Conservation (phyloP, 2,888 invertebrate species). For the Ichneumoninae sp. region DNA sequence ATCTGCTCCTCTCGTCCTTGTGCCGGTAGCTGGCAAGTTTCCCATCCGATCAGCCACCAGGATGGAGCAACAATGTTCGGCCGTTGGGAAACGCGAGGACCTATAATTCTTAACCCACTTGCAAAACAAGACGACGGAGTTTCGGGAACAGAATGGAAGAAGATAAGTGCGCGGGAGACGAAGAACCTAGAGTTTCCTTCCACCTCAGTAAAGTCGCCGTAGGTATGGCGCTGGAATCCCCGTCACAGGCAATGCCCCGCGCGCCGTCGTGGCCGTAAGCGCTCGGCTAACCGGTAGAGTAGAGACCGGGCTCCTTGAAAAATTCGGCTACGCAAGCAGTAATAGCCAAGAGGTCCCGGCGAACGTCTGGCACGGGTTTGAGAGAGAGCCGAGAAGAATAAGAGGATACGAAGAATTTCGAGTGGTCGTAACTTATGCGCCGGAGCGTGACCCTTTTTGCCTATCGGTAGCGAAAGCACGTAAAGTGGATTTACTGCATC, state of each 20-base stretch:
- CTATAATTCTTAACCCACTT: slow-evolving; percentile 67
- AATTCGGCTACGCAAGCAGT: slow-evolving; percentile 68
- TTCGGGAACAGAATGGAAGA: slow-evolving; percentile 13
- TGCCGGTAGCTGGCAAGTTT: slow-evolving; percentile 52
- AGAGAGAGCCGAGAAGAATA: slow-evolving; percentile 22
- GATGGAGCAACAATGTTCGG: slow-evolving; percentile 25
- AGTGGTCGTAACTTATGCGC: slow-evolving; percentile 78
- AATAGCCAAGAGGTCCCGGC: slow-evolving; percentile 51
- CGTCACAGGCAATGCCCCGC: slow-evolving; percentile 32
- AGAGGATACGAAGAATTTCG: slow-evolving; percentile 72
- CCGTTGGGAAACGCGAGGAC: slow-evolving; percentile 48
- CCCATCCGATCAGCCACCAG: slow-evolving; percentile 59
- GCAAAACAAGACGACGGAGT: slow-evolving; percentile 62
- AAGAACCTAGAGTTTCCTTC: slow-evolving; percentile 28
- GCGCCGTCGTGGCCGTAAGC: slow-evolving; percentile 24
- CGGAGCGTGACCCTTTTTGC: slow-evolving; percentile 75
- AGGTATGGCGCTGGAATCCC: slow-evolving; percentile 29
- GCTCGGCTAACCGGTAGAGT: slow-evolving; percentile 11
- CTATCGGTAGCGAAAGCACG: slow-evolving; percentile 76
- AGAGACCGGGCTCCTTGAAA: slow-evolving; percentile 60
- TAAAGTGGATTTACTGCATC: slow-evolving; percentile 79
- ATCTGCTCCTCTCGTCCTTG: background rate
- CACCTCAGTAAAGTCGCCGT: slow-evolving; percentile 46
- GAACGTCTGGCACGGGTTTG: slow-evolving; percentile 49
- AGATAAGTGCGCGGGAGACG: slow-evolving; percentile 40